Base-by-base conservation (phyloP, 2,888 invertebrate genomes). In the Eupeodes latifasciatus region DNA sequence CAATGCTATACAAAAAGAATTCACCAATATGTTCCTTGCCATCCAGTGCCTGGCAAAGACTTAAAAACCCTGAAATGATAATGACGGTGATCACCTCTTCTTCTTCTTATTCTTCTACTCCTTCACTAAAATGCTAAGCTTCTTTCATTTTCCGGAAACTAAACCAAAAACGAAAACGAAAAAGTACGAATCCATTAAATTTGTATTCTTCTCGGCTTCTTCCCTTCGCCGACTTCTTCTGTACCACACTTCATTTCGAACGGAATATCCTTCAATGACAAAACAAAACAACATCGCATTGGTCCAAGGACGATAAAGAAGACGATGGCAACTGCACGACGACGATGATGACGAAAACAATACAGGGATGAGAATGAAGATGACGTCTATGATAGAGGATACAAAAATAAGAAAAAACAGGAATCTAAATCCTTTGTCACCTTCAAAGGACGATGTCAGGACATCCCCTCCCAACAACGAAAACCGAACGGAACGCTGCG, bases 191-290 rank as follows among this genome's bases (percentile, higher is more conserved):
- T 86, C 86, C 82, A 82, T 82, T 86, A 82, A 82, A 82, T 82
- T 69, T 71, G 81, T 85, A 85, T 81, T 78, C 74, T 40, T 71
- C 40, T n/a, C n/a, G 5, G 6, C 16, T 16, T 9, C 10, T 19
- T 4, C 36, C 36, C 19, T 36, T 6, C 62, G 66, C 14, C n/a
- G 27, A 16, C 67, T 78, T 55, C 74, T 78, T 59, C 61, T n/a
- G 34, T n/a, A 80, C 71, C 51, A 51, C 27, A 81, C 72, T 81
- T 49, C 55, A 85, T 81, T 64, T 75, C 86, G 83, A 72, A 87
- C 83, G 83, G 79, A 83, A 83, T 87, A 87, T 87, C 57, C 83
- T 80, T 87, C 79, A 87, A 82, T 86, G 75, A 76, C 86, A 82
- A 86, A 83, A 87, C 86, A 87, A 87, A 87, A 83, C 83, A 83